Evolutionary conservation across 1,140 invertebrate species (phyloP).

Genomic region (Andrena cerasifolii): DNA sequence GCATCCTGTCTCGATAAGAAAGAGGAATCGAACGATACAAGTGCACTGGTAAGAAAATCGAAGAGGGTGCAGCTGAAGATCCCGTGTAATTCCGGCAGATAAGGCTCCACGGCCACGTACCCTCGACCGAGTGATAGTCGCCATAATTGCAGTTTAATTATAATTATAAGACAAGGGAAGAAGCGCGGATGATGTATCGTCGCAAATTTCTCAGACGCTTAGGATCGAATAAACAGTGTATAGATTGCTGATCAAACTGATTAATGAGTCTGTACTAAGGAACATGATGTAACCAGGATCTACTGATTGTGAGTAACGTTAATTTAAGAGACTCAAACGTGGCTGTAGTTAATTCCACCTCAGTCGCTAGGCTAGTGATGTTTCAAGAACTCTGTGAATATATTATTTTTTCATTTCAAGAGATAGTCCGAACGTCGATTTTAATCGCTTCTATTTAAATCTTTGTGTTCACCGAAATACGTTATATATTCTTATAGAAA

Average conservation of each 20-base stretch:
- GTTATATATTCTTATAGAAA: not conserved
- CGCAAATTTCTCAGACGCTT: not conserved
- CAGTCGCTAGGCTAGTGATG: too few species aligned
- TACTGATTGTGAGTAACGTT: too few species aligned
- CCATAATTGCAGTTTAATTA: constrained; percentile 6
- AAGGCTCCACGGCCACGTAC: not conserved
- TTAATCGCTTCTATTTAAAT: too few species aligned
- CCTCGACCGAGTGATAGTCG: not conserved
- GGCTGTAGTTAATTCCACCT: too few species aligned
- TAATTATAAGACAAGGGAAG: not conserved
- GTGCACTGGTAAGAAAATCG: constrained; percentile 38
- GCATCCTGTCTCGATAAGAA: constrained; percentile 33
- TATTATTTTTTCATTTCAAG: too few species aligned
- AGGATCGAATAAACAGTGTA: constrained; percentile 3
- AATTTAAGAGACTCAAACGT: too few species aligned
- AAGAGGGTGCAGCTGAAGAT: not conserved
- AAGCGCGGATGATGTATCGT: not conserved
- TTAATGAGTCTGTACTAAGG: not conserved
- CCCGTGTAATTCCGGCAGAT: not conserved
- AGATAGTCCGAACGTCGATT: too few species aligned
- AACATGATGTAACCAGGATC: not conserved
- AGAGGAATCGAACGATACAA: constrained; percentile 36
- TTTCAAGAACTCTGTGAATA: too few species aligned
- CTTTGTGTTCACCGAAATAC: not conserved
- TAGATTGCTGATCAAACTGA: not conserved